Evolutionary conservation across 2,888 invertebrate species (phyloP).

Genomic region (Alcis repandata): DNA sequence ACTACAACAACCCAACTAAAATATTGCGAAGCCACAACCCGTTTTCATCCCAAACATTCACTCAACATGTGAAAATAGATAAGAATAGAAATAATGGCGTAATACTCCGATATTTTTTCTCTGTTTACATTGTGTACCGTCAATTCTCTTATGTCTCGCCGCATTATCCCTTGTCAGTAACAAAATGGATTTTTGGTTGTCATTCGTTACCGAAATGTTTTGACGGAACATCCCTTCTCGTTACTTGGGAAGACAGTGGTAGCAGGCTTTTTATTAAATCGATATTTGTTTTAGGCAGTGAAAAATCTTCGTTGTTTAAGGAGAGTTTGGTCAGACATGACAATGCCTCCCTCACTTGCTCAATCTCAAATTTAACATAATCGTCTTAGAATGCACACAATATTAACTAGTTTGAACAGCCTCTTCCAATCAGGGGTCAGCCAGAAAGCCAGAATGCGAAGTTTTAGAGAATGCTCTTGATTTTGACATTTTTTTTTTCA

Average conservation of each 20-base stretch:
- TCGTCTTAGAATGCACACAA: no score
- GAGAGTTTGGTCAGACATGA: no score
- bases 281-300: neutral
- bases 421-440: no score
- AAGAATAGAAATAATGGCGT: slow-evolving; percentile 21
- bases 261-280: slow-evolving; percentile 33
- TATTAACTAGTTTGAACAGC: no score
- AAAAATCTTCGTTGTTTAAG: no score
- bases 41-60: slow-evolving; percentile 13
- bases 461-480: no score
- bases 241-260: slow-evolving; percentile 33
- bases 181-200: slow-evolving; percentile 67
- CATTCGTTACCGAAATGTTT: slow-evolving; percentile 46
- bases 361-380: no score
- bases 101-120: slow-evolving; percentile 33
- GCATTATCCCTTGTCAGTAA: slow-evolving; percentile 69
- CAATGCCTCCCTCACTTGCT: no score
- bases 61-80: slow-evolving; percentile 19
- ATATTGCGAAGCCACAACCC: neutral
- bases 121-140: slow-evolving; percentile 43
- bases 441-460: no score
- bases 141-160: slow-evolving; percentile 57
- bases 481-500: no score
- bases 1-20: neutral
- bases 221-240: slow-evolving; percentile 26